Percentiles rank a stretch among this genome's conserved stretches.
These are phyloP conservation scores for Lepus americanus DNA, from an alignment of 2,113 vertebrate species.

Conservation along the genomic window DNA sequence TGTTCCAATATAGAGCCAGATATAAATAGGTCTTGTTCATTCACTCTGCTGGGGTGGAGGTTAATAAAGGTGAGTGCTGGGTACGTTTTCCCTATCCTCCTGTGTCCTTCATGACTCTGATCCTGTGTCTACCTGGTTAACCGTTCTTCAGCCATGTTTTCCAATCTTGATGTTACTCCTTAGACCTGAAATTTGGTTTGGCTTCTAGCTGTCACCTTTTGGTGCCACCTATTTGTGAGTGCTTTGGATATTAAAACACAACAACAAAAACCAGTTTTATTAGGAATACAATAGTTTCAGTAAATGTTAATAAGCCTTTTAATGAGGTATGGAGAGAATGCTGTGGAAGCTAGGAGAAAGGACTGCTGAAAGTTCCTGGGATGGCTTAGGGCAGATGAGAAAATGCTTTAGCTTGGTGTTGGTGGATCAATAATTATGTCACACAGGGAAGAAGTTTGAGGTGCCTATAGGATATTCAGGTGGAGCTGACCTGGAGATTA, in stretches of 20 bases:
- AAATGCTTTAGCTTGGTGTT: background rate
- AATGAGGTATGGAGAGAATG: background rate
- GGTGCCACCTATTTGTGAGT: background rate
- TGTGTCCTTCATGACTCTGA: background rate
- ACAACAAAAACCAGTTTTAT: background rate
- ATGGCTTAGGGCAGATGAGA: background rate
- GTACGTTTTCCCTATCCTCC: fast-evolving
- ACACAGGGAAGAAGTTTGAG: background rate
- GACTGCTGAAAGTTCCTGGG: background rate
- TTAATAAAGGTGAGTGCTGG: background rate
- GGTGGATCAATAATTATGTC: background rate
- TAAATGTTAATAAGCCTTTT: background rate
- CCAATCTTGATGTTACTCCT: background rate
- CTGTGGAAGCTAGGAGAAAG: background rate
- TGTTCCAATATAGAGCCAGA: background rate
- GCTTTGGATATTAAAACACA: slow-evolving; percentile 19
- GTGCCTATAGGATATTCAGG: background rate
- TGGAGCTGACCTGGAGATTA: background rate
- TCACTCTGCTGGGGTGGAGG: background rate
- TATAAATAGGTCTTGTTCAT: background rate
- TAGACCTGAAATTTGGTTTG: background rate
- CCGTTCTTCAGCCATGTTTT: background rate
- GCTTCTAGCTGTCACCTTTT: background rate
- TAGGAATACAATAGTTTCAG: background rate
- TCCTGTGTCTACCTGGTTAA: background rate